Base-by-base conservation (phyloP, 2,113 vertebrate species). In the Mesoclemmys tuberculata region DNA sequence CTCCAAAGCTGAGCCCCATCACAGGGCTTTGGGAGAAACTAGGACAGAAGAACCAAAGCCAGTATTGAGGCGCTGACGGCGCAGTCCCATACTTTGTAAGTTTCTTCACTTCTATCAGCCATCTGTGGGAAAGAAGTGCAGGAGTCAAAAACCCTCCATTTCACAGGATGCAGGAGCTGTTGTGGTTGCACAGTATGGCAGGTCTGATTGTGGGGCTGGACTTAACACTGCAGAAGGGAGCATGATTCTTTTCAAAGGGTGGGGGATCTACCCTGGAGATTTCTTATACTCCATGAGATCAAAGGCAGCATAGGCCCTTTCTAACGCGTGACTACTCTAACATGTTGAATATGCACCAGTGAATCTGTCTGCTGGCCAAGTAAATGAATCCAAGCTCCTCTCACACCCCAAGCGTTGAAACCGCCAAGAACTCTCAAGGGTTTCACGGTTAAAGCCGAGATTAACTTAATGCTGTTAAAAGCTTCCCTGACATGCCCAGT, bases 271-370 rank as follows among this genome's bases (percentile, higher is more conserved):
- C 68, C 9, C 19, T 74, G 68, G 68, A 41, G 35, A 41, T 11
- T 41, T 41, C 68, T 71, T 22, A 41, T 22, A n/a, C n/a, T 2
- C 38, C 68, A 38, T 10, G n/a, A 41, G n/a, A 74, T 74, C 68
- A 38, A 52, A 16, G 38, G 35, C n/a, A 38, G 19, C 64, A 38
- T 38, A 71, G 18, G n/a, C n/a, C n/a, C 8, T 71, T 41, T 71
- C 68, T 24, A 29, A 75, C 0, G 11, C 9, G n/a, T 0, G 1
- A 79, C 12, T 64, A 56, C 56, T 80, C 1, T 49, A 48, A 0
- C 0, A 0, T 4, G 5, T 46, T 51, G 41, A 68, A 13, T 6
- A 58, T 1, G 49, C 3, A 2, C 24, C 0, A 10, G 4, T 2
- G 27, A 87, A 55, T 29, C 87, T 79, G 48, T 38, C 74, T 68